Evolutionary conservation across 2,113 vertebrate species (phyloP).

Genomic region (Dicerorhinus sumatrensis): DNA sequence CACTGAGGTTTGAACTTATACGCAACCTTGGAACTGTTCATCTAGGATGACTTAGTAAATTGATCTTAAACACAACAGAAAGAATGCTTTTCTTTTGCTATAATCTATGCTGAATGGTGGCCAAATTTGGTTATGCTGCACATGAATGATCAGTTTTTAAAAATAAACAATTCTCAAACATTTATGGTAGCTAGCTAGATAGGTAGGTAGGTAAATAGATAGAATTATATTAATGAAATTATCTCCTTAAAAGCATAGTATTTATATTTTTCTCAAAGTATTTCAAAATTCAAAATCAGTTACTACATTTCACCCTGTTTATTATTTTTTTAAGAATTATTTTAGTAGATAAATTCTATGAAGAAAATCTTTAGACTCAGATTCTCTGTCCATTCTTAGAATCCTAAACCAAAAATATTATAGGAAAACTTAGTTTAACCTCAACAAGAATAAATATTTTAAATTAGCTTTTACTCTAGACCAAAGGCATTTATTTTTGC

Average conservation of each 20-base stretch:
- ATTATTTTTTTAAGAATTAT: not conserved
- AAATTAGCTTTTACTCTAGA: not conserved
- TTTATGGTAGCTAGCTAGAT: not conserved
- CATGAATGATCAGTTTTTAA: not conserved
- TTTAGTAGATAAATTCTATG: not conserved
- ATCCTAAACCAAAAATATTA: not conserved
- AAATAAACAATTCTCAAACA: not conserved
- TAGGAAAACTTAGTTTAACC: not conserved
- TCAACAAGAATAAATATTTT: not conserved
- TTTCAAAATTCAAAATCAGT: not conserved
- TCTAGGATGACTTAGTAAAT: not conserved
- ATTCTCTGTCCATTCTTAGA: not conserved
- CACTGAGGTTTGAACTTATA: not conserved
- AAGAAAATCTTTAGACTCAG: not conserved
- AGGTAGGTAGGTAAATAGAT: not conserved
- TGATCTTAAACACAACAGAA: not conserved
- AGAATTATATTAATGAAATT: not conserved
- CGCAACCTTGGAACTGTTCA: not conserved
- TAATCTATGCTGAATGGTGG: not conserved
- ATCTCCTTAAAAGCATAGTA: not conserved
- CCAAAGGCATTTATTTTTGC: not conserved
- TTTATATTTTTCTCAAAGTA: not conserved
- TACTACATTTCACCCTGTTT: not conserved
- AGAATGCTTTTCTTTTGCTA: not conserved
- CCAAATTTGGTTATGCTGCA: not conserved